Evolutionary conservation across 2,888 invertebrate genomes (phyloP).

Genomic region (Drymonia ruficornis): DNA sequence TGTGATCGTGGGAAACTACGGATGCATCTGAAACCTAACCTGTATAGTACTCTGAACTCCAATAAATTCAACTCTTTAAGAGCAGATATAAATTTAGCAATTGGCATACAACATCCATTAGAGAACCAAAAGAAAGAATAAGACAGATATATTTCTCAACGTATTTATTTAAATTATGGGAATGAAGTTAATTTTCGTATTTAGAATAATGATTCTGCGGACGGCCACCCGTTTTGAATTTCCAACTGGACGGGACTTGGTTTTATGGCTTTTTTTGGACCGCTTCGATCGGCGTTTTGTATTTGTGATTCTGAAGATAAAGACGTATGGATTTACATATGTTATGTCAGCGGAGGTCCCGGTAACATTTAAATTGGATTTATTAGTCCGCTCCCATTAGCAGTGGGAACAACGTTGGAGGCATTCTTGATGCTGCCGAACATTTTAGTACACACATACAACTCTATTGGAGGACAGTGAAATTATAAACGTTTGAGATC

Average conservation of each 20-base stretch:
- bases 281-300: conserved; percentile 69
- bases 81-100: conserved; percentile 71
- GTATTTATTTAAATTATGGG: conserved; percentile 80
- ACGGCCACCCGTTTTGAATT: conserved; percentile 79
- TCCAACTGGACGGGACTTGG: conserved; percentile 67
- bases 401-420: conserved; percentile 69
- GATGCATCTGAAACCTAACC: conserved; percentile 42
- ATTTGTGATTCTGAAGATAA: conserved; percentile 82
- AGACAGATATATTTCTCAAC: conserved; percentile 37
- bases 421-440: conserved; percentile 49
- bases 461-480: conserved; percentile 9
- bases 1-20: conserved; percentile 63
- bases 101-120: conserved; percentile 69
- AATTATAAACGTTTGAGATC: not conserved
- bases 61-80: conserved; percentile 76
- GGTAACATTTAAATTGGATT: conserved; percentile 82
- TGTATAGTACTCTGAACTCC: conserved; percentile 8
- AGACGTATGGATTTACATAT: conserved; percentile 84
- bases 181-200: conserved; percentile 82
- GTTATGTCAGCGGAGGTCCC: conserved; percentile 80
- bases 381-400: conserved; percentile 76
- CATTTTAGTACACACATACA: no score
- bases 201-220: conserved; percentile 78
- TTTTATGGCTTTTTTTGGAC: conserved; percentile 61
- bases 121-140: conserved; percentile 50